Evolutionary conservation across 2,888 invertebrate genomes (phyloP).

Genomic region (Thyatira batis): DNA sequence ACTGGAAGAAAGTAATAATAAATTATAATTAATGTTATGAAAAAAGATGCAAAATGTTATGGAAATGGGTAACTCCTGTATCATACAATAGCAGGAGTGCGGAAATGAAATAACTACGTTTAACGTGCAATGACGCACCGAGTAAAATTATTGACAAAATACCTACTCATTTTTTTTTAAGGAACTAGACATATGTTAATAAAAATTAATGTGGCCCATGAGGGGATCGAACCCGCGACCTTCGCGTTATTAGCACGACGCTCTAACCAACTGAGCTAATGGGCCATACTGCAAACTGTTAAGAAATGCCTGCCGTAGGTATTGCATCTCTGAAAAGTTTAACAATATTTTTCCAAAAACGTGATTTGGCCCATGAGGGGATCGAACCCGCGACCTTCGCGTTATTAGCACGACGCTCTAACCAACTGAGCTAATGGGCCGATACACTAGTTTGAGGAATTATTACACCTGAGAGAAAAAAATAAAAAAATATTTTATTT

Average conservation of each 20-base stretch:
- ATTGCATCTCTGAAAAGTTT: neutral
- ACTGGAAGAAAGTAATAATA: too few relatives aligned
- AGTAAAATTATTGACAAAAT: too few relatives aligned
- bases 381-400: constrained; percentile 29
- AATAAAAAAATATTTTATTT: neutral
- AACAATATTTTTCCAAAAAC: neutral
- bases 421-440: constrained; percentile 22
- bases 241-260: constrained; percentile 16
- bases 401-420: constrained; percentile 26
- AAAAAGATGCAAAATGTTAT: too few relatives aligned
- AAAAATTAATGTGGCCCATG: constrained; percentile 18
- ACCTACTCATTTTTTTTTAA: too few relatives aligned
- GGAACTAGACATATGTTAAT: too few relatives aligned
- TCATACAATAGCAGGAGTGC: too few relatives aligned
- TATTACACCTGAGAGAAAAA: neutral
- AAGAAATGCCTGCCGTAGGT: neutral
- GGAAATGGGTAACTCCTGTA: too few relatives aligned
- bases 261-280: constrained; percentile 24
- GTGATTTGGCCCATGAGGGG: constrained; percentile 20
- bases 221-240: constrained; percentile 29
- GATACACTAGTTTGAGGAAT: constrained; percentile 7
- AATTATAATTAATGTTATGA: too few relatives aligned
- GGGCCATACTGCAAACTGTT: constrained; percentile 11
- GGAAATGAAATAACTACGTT: too few relatives aligned
- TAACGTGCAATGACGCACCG: too few relatives aligned